phyloP scores from a whole-genome alignment of 2,113 vertebrate species.

The Neotoma lepida region DNA sequence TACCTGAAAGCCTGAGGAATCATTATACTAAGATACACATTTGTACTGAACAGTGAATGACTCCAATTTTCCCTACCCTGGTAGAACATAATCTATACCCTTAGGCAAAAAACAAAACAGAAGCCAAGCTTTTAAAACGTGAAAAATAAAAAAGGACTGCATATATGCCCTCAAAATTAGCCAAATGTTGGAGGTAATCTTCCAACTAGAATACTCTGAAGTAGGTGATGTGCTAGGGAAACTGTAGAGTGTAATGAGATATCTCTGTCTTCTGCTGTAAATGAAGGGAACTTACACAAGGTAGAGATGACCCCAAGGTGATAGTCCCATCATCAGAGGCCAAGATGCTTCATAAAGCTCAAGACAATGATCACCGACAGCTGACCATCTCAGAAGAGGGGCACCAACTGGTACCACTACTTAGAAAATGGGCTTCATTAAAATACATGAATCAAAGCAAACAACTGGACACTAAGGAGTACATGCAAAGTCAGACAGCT shows the following conservation, averaged over 20 bases:
- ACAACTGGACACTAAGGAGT: background rate
- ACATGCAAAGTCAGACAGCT: background rate
- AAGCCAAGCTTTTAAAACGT: constrained; percentile 25
- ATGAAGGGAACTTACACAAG: background rate
- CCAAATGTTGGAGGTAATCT: constrained; percentile 51
- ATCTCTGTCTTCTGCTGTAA: background rate
- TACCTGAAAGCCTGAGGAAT: constrained; percentile 2
- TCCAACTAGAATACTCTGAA: constrained; percentile 34
- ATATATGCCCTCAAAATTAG: constrained; percentile 26
- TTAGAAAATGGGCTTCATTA: background rate
- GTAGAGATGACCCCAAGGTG: background rate
- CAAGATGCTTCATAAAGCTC: background rate
- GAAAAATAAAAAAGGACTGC: constrained; percentile 40
- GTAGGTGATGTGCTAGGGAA: background rate
- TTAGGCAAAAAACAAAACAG: constrained; percentile 43
- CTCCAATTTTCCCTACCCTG: constrained; percentile 53
- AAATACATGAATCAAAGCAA: background rate
- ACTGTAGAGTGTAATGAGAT: constrained; percentile 48
- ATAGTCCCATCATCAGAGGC: background rate
- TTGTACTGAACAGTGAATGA: constrained; percentile 56
- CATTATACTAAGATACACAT: constrained; percentile 56
- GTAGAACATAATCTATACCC: constrained; percentile 37
- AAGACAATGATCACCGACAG: background rate
- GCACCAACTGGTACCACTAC: background rate
- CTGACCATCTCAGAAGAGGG: background rate